phyloP scores from a whole-genome alignment of 2,797 vertebrate species.

The Gila robusta region DNA sequence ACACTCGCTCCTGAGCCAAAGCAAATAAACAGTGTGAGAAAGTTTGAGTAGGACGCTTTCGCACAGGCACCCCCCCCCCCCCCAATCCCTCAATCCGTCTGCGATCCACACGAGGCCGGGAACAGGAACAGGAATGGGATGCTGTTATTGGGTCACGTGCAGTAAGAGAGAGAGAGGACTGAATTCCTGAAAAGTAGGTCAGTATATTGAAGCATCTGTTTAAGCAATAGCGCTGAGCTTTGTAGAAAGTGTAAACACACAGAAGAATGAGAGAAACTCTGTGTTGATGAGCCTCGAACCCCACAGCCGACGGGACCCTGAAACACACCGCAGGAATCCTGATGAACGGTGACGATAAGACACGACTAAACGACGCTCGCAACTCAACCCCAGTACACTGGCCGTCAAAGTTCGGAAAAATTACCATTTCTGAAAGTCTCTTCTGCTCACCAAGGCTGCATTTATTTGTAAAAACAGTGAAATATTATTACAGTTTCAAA shows the following conservation, averaged over 20 bases:
- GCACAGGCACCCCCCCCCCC: background rate
- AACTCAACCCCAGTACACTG: background rate
- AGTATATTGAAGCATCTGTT: constrained; percentile 63
- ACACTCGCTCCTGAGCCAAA: constrained; percentile 75
- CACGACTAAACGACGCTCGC: too few relatives aligned
- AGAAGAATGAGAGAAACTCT: constrained; percentile 7
- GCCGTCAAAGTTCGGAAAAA: background rate
- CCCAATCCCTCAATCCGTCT: constrained; percentile 4
- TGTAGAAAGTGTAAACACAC: constrained; percentile 41
- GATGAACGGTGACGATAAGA: background rate
- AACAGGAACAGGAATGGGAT: constrained; percentile 27
- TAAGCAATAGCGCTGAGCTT: constrained; percentile 46
- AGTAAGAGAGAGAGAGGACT: constrained; percentile 17
- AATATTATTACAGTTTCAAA: background rate
- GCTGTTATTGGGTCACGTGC: constrained; percentile 56
- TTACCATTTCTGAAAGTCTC: background rate
- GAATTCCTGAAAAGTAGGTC: constrained; percentile 65
- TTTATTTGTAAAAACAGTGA: background rate
- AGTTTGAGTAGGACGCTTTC: constrained; percentile 71
- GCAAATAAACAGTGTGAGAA: constrained; percentile 86
- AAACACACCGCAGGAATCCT: background rate
- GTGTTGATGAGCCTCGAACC: constrained; percentile 3
- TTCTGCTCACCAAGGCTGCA: background rate
- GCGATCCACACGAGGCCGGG: constrained; percentile 25
- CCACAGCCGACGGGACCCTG: background rate